Evolutionary conservation across 1,140 invertebrate genomes (phyloP).

Genomic region (Leptinotarsa texana): DNA sequence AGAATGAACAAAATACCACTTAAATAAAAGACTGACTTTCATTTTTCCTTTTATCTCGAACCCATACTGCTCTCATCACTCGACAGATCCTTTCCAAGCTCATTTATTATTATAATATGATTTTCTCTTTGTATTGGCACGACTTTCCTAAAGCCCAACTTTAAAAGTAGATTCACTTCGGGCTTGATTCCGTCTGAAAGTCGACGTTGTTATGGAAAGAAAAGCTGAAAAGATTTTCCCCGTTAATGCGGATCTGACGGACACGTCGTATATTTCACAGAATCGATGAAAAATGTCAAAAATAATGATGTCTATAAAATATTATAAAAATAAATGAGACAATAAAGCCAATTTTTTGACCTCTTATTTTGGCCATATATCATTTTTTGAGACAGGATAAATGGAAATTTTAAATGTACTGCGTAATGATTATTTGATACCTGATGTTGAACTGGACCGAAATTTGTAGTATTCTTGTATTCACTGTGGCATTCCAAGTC

Average conservation of each 20-base stretch:
- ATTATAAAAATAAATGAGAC: conserved; percentile 5
- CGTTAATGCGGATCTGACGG: conserved; percentile 9
- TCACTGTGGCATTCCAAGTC: no score
- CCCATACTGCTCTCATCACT: not conserved
- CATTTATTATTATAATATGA: conserved; percentile 22
- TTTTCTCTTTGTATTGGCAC: conserved; percentile 14
- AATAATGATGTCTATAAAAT: conserved; percentile 18
- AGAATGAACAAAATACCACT: not conserved
- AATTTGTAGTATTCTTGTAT: no score
- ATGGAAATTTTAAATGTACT: no score
- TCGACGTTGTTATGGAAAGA: conserved; percentile 10
- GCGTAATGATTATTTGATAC: not conserved
- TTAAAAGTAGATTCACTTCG: conserved; percentile 18
- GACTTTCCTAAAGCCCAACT: not conserved
- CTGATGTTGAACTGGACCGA: not conserved
- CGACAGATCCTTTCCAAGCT: conserved; percentile 9
- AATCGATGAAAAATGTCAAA: conserved; percentile 5
- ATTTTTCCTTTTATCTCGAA: not conserved
- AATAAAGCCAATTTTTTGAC: not conserved
- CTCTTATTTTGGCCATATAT: no score
- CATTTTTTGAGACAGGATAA: no score
- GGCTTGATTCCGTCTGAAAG: conserved; percentile 5
- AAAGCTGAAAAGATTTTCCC: not conserved
- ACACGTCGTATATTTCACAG: conserved; percentile 13
- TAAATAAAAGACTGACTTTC: not conserved